These are phyloP conservation scores for Willisornis vidua DNA, from an alignment of 2,113 vertebrate species.

Conservation along the genomic window DNA sequence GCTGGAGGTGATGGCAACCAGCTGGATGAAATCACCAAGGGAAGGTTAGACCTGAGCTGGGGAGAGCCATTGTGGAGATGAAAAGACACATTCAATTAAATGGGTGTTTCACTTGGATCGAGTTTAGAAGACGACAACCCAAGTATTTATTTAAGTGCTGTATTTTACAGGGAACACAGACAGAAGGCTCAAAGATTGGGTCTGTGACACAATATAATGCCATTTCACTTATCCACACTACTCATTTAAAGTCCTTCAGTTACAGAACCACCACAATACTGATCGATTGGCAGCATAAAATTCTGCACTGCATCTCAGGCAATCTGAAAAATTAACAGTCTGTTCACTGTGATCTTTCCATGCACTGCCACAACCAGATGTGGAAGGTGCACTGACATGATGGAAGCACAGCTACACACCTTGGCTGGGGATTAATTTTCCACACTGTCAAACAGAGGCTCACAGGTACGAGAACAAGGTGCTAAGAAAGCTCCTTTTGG, in stretches of 20 bases:
- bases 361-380: neutral
- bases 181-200: neutral
- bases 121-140: neutral
- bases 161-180: neutral
- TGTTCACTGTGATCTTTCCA: constrained; percentile 2
- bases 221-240: neutral
- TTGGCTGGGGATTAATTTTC: neutral
- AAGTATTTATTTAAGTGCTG: neutral
- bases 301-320: neutral
- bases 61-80: neutral
- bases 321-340: constrained; percentile 12
- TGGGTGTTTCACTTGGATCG: neutral
- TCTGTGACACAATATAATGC: neutral
- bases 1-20: neutral
- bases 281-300: neutral
- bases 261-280: neutral
- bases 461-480: neutral
- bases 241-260: neutral
- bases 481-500: neutral
- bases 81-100: neutral
- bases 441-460: neutral
- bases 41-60: neutral
- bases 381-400: neutral
- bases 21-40: neutral
- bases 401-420: neutral